Evolutionary conservation across 2,888 invertebrate genomes (phyloP).

Genomic region (Caenorhabditis sulstoni): DNA sequence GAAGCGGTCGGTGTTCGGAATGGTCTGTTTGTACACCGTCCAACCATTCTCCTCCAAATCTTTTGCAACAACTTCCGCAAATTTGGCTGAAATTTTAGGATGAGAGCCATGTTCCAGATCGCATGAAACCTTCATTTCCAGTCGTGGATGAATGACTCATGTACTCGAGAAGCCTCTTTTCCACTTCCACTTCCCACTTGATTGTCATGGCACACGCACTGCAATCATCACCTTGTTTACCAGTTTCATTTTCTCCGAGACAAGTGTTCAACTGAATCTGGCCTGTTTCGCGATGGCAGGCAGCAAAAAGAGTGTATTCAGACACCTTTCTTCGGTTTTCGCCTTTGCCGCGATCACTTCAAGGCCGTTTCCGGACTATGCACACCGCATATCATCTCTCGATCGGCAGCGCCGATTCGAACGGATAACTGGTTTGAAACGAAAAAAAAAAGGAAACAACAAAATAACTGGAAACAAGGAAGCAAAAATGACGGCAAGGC

Average conservation of each 20-base stretch:
- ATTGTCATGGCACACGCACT: constrained; percentile 44
- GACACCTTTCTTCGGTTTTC: background rate
- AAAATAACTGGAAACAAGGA: background rate
- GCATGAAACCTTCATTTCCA: constrained; percentile 69
- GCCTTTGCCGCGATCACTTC: constrained; percentile 27
- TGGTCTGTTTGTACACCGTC: constrained; percentile 62
- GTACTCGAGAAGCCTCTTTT: constrained; percentile 71
- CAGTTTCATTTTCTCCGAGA: constrained; percentile 1
- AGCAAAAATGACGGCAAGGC: background rate
- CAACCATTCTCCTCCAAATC: constrained; percentile 68
- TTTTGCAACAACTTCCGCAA: constrained; percentile 62
- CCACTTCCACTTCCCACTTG: constrained; percentile 59
- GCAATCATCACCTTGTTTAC: constrained; percentile 27
- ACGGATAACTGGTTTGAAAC: constrained; percentile 47
- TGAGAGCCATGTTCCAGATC: background rate
- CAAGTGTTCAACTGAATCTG: constrained; percentile 31
- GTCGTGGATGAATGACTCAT: constrained; percentile 73
- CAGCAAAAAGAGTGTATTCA: constrained; percentile 1
- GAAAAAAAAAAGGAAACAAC: constrained; percentile 1
- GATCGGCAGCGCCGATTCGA: constrained; percentile 21
- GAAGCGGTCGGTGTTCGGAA: constrained; percentile 61
- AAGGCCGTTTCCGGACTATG: constrained; percentile 45
- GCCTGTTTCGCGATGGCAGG: constrained; percentile 33
- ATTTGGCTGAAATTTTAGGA: constrained; percentile 38
- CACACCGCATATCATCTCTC: constrained; percentile 17